Evolutionary conservation across 1,140 invertebrate species (phyloP), one percentile per base, ranked within the genome.

Genomic region (Bilobella aurantiaca): DNA sequence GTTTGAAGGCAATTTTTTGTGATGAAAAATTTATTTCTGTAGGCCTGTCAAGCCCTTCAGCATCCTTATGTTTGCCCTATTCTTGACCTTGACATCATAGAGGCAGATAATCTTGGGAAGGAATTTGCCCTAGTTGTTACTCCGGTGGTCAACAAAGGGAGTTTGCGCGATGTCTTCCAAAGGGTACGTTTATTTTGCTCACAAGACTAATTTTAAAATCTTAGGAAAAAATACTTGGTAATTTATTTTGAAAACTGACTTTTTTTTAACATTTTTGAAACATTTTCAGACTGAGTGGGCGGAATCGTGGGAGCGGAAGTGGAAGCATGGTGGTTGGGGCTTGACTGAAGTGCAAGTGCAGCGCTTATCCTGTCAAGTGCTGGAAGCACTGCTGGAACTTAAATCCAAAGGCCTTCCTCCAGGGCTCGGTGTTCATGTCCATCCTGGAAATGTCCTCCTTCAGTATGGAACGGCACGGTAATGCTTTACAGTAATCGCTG

Each of bases 41-140:
- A 92, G 74, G 79, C 94, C 47, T 90, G 94, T 72, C 81, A 89
- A 58, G 85, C 87, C 2, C 81, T 94, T 3, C 90, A 93, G 76
- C 91, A 94, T 79, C 91, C 92, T 0, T 93, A 94, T 75, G 89
- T 95, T 62, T 91, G 90, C 78, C 91, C 91, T 0, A 84, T 93
- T 1, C 78, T 93, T 56, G 90, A 93, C 74, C 78, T 94, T 63
- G 90, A 90, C 68, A 83, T 85, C 75, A 73, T 76, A 37, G 74
- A 69, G 37, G 73, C 70, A 23, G 73, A 76, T n/a, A 62, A 69
- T 42, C 63, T 72, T 75, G 75, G 79, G 69, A 65, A 73, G 73
- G 77, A 81, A 68, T 83, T 84, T 77, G 83, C 86, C 5, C 81
- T 90, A 25, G 79, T 88, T 14, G 84, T 94, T 1, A 84, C 88